Evolutionary conservation across 2,797 vertebrate genomes (phyloP), one percentile per base, ranked within the genome.

Genomic region (Ataeniobius toweri): DNA sequence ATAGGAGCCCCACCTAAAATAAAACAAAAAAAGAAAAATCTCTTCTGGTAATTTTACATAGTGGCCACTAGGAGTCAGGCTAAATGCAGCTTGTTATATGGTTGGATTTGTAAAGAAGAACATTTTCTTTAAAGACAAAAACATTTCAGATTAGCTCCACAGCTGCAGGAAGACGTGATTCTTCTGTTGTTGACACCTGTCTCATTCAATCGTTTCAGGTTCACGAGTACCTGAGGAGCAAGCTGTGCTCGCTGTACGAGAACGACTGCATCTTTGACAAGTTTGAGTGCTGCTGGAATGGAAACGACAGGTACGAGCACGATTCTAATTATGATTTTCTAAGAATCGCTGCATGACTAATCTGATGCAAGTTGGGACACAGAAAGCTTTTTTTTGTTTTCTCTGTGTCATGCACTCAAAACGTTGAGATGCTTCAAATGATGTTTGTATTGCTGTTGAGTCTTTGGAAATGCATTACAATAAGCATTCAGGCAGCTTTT

Each of bases 241-340:
- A 99, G 92, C 96, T 99, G 83, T 99, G 98, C 91, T 99, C 98
- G 0, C 96, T 99, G 51, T 99, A 99, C 53, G 98, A 99, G 94
- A 99, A 99, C 5, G 98, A 99, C 94, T 99, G 98, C 96, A 99
- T 99, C 94, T 99, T 99, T 86, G 98, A 99, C 95, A 99, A 99
- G 91, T 99, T 99, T 78, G 98, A 99, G 81, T 99, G 98, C 96
- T 99, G 98, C 93, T 99, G 98, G 98, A 99, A 99, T 84, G 98
- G 98, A 79, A 96, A 97, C 63, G 98, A 99, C 96, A 98, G 97
- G 98, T 95, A 83, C 67, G 77, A 26, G 44, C 55, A 16, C n/a
- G 41, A 10, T 3, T 22, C 3, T 5, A 1, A 6, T 36, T 14
- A 16, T 5, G 13, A 48, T 22, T 10, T 3, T n/a, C 67, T 13